These are phyloP conservation scores for Leptarthrus brevirostris DNA, from an alignment of 2,888 invertebrate genomes.

Conservation along the genomic window DNA sequence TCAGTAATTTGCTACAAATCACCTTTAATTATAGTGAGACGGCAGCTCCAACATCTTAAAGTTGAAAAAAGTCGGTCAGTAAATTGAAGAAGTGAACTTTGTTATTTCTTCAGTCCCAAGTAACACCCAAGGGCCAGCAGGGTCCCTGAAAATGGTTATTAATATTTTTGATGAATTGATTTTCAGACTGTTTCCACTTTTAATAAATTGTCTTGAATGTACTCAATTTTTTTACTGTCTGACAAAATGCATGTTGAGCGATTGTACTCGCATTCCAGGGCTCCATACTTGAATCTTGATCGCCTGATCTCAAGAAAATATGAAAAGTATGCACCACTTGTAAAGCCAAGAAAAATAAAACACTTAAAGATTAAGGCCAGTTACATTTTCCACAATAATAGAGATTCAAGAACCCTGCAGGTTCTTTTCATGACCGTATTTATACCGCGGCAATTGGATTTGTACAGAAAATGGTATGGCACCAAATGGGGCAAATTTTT, in stretches of 20 bases:
- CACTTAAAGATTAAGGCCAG: constrained; percentile 25
- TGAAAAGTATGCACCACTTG: constrained; percentile 8
- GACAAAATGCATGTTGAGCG: neutral
- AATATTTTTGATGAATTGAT: constrained; percentile 5
- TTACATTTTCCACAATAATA: neutral
- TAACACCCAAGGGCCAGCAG: neutral
- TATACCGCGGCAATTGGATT: neutral
- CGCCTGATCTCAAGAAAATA: constrained; percentile 17
- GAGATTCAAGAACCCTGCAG: constrained; percentile 15
- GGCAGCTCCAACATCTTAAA: neutral
- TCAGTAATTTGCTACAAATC: constrained; percentile 15
- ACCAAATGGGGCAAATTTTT: constrained; percentile 13
- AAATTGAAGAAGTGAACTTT: neutral
- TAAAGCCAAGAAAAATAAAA: neutral
- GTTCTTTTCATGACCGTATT: constrained; percentile 7
- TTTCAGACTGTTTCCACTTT: neutral
- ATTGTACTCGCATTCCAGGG: neutral
- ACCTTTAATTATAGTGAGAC: constrained; percentile 12
- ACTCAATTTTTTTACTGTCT: neutral
- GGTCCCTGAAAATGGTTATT: neutral
- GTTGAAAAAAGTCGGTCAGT: too few species aligned
- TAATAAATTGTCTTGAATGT: neutral
- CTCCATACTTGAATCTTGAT: constrained; percentile 2
- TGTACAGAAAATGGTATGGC: neutral
- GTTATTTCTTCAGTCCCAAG: neutral